Conservation (phyloP, 2,113 vertebrate species). For the Edolisoma coerulescens region DNA sequence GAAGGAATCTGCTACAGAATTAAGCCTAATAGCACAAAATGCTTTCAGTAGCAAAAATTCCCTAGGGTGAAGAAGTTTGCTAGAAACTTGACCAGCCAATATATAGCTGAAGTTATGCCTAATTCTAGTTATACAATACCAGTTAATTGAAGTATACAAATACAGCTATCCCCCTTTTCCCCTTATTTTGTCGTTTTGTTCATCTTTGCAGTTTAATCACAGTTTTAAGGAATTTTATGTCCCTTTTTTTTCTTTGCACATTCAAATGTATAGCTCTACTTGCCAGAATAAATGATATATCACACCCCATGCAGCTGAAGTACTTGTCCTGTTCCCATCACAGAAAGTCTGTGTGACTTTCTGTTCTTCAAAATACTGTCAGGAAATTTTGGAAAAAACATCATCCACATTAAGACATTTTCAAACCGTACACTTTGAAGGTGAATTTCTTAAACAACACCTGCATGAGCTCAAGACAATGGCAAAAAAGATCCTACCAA, state of each 20-base stretch:
- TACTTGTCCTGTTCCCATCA: not conserved
- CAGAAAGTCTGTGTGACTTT: not conserved
- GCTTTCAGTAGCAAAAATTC: not conserved
- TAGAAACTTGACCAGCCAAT: not conserved
- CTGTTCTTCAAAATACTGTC: not conserved
- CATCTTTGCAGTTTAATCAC: not conserved
- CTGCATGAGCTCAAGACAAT: not conserved
- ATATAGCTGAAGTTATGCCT: not conserved
- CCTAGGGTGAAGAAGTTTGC: not conserved
- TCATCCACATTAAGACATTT: not conserved
- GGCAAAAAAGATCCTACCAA: not conserved
- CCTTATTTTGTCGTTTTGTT: not conserved
- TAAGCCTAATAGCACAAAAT: not conserved
- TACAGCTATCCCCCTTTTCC: rapidly evolving
- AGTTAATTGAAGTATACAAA: not conserved
- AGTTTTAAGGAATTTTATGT: not conserved
- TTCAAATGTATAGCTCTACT: not conserved
- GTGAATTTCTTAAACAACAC: not conserved
- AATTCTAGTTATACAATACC: not conserved
- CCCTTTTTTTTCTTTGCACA: not conserved
- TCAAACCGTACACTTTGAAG: not conserved
- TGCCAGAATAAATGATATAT: not conserved
- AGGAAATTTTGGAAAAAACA: not conserved
- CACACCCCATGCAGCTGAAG: not conserved
- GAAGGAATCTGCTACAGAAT: not conserved